Percentiles rank a stretch among this genome's conserved stretches.
Evolutionary conservation across 1,140 invertebrate genomes (phyloP).

Genomic region (Drosophila seguyi): DNA sequence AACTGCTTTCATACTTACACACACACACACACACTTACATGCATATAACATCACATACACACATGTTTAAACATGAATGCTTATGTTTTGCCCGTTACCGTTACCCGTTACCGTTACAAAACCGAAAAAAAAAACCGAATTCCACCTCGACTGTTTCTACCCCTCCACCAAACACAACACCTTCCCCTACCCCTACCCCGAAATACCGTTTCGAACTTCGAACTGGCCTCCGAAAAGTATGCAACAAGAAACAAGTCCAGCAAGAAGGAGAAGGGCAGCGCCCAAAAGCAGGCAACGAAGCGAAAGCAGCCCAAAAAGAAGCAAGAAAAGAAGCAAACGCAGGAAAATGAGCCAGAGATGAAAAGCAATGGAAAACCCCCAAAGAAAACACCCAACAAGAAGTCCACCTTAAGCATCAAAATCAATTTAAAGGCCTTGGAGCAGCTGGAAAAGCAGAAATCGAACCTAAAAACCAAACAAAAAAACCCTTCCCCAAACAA

Average conservation of each 20-base stretch:
- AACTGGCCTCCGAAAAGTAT: slow-evolving; percentile 61
- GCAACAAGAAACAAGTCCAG: slow-evolving; percentile 67
- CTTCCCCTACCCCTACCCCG: not conserved
- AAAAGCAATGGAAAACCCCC: slow-evolving; percentile 29
- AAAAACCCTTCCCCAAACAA: slow-evolving; percentile 5
- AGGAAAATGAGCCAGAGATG: slow-evolving; percentile 26
- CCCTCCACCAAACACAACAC: slow-evolving; percentile 8
- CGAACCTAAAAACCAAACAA: slow-evolving; percentile 3
- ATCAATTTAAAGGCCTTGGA: slow-evolving; percentile 67
- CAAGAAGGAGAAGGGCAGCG: slow-evolving; percentile 44
- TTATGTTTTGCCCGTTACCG: slow-evolving; percentile 54
- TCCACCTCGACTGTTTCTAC: slow-evolving; percentile 19
- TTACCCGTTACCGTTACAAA: slow-evolving; percentile 63
- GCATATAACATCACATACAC: slow-evolving; percentile 18
- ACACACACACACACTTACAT: slow-evolving; percentile 28
- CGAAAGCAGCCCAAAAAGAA: slow-evolving; percentile 42
- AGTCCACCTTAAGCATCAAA: slow-evolving; percentile 57
- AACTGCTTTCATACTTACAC: slow-evolving; percentile 76
- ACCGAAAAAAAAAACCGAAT: slow-evolving; percentile 41
- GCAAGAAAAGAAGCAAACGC: not conserved
- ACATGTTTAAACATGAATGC: slow-evolving; percentile 57
- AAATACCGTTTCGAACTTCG: slow-evolving; percentile 37
- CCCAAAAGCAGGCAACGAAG: slow-evolving; percentile 63
- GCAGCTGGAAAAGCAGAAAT: slow-evolving; percentile 24
- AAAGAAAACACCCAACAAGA: slow-evolving; percentile 5